Evolutionary conservation across 2,797 vertebrate genomes (phyloP).

Genomic region (Mormyrus proboscirostris): DNA sequence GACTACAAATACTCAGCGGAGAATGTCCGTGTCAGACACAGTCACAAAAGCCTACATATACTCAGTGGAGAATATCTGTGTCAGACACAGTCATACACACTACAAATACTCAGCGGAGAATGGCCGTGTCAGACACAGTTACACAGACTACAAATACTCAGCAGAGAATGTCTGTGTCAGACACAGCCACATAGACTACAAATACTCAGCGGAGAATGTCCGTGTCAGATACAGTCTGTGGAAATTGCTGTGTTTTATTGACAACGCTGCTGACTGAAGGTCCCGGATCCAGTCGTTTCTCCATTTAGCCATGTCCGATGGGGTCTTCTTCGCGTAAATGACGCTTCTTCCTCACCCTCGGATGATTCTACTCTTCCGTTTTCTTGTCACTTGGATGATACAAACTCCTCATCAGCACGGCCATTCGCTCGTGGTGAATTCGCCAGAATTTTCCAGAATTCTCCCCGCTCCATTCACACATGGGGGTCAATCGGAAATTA

Average conservation of each 20-base stretch:
- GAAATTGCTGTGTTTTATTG: background rate
- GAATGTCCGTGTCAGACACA: no score
- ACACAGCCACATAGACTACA: background rate
- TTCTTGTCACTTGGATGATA: background rate
- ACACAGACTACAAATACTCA: background rate
- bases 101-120: background rate
- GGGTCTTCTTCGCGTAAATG: background rate
- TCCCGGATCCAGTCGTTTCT: background rate
- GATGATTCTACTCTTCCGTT: background rate
- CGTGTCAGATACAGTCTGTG: background rate
- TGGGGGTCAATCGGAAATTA: background rate
- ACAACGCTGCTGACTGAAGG: background rate
- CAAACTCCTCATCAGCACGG: background rate
- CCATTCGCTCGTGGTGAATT: background rate
- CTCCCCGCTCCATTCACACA: background rate
- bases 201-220: background rate
- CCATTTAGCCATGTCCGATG: background rate
- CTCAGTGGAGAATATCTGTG: no score
- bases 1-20: no score
- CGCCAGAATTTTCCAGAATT: background rate
- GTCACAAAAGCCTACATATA: no score
- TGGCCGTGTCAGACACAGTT: background rate
- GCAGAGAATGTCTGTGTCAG: background rate
- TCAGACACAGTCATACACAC: background rate
- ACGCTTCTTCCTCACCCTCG: background rate